Evolutionary conservation across 2,888 invertebrate genomes (phyloP).

Genomic region (Mimas tiliae): DNA sequence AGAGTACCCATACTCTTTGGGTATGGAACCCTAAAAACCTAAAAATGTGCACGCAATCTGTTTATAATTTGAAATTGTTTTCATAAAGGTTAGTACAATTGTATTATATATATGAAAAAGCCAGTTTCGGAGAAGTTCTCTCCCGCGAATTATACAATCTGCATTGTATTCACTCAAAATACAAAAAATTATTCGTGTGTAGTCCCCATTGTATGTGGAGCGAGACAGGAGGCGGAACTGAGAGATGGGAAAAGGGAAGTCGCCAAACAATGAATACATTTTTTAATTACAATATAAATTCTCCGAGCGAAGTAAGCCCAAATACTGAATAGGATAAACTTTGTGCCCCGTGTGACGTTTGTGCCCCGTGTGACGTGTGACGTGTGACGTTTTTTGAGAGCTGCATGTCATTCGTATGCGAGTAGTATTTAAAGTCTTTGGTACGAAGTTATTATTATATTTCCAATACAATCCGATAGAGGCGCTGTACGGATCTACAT

Average conservation of each 20-base stretch:
- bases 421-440: too few species aligned
- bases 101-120: not conserved
- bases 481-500: too few species aligned
- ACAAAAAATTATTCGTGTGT: slow-evolving; percentile 12
- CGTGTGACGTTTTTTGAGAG: too few species aligned
- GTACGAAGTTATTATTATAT: too few species aligned
- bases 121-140: not conserved
- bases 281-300: slow-evolving; percentile 13
- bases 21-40: too few species aligned
- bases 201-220: not conserved
- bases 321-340: too few species aligned
- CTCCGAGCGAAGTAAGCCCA: not conserved
- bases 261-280: not conserved
- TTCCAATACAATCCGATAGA: too few species aligned
- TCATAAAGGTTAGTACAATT: not conserved
- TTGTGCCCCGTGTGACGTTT: too few species aligned
- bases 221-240: not conserved
- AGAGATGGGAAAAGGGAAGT: not conserved
- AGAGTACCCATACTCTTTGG: too few species aligned
- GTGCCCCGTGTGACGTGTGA: too few species aligned
- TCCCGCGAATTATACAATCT: not conserved
- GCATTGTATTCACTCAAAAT: not conserved
- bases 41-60: not conserved
- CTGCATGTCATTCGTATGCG: too few species aligned
- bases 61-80: not conserved